phyloP scores from a whole-genome alignment of 2,113 vertebrate genomes.

The Scophthalmus maximus region DNA sequence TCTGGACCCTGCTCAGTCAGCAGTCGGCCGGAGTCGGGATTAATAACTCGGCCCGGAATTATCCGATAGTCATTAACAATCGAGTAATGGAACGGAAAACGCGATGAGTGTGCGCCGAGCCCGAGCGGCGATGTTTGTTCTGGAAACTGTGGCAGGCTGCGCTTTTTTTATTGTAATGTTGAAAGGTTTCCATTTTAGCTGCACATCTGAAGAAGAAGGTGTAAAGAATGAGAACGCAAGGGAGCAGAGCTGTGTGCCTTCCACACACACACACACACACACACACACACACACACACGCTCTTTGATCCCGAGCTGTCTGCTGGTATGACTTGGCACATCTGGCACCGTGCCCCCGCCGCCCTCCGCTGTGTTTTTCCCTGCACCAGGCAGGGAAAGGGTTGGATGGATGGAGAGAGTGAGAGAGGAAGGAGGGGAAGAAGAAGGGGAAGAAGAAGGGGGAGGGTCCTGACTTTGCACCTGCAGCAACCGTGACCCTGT shows the following conservation, averaged over 20 bases:
- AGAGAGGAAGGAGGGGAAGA: neutral
- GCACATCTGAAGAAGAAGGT: constrained; percentile 7
- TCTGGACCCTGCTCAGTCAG: constrained; percentile 50
- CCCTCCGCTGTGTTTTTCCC: constrained; percentile 47
- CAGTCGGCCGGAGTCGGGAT: constrained; percentile 33
- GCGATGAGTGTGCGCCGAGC: constrained; percentile 31
- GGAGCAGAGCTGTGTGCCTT: neutral
- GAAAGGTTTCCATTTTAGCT: constrained; percentile 13
- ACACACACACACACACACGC: constrained; percentile 16
- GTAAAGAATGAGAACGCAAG: constrained; percentile 23
- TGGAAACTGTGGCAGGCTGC: constrained; percentile 14
- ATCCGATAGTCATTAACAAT: constrained; percentile 61
- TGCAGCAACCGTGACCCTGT: constrained; percentile 53
- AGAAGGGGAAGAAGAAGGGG: neutral
- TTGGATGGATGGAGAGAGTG: too few species aligned
- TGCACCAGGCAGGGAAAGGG: neutral
- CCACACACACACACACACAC: constrained; percentile 10
- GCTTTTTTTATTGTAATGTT: constrained; percentile 31
- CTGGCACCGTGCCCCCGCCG: constrained; percentile 51
- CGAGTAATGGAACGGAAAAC: constrained; percentile 58
- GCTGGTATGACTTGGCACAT: constrained; percentile 69
- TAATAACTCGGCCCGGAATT: constrained; percentile 45
- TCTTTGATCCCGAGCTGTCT: constrained; percentile 57
- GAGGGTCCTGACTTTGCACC: constrained; percentile 56
- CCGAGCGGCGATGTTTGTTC: constrained; percentile 35